phyloP scores from a whole-genome alignment of 2,888 invertebrate genomes.

The Anticlea derivata region DNA sequence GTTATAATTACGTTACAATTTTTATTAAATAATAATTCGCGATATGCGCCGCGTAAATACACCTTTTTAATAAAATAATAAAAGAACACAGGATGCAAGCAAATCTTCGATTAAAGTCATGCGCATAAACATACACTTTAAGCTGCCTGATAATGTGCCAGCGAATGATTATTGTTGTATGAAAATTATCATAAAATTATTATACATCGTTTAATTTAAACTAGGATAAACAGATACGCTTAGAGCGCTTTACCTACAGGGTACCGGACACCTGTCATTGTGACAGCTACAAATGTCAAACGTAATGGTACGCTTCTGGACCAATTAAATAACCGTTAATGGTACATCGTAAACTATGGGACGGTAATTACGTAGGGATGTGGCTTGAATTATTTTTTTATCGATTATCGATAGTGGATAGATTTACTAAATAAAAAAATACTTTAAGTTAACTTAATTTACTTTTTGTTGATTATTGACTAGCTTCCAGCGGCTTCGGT shows the following conservation, averaged over 20 bases:
- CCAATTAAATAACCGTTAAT: constrained; percentile 65
- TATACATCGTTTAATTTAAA: constrained; percentile 15
- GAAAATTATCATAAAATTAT: constrained; percentile 23
- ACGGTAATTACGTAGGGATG: constrained; percentile 51
- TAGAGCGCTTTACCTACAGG: constrained; percentile 21
- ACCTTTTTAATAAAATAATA: constrained; percentile 17
- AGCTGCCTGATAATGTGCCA: constrained; percentile 21
- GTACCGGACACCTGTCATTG: constrained; percentile 43
- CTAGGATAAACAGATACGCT: constrained; percentile 3
- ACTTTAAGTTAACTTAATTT: no score
- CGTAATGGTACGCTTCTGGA: constrained; percentile 38
- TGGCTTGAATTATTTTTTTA: background rate
- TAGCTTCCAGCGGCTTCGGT: no score
- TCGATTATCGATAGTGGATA: background rate
- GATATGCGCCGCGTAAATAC: constrained; percentile 5
- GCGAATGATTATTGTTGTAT: constrained; percentile 18
- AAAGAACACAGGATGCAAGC: constrained; percentile 20
- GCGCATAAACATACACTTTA: constrained; percentile 16
- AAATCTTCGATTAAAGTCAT: constrained; percentile 29
- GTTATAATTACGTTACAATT: constrained; percentile 21
- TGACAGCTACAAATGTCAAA: constrained; percentile 52
- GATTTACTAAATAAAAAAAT: no score
- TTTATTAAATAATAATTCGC: constrained; percentile 23
- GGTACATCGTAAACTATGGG: constrained; percentile 57
- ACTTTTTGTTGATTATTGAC: no score